phyloP scores from a whole-genome alignment of 2,888 invertebrate genomes.

The Cryptosula pallasiana region DNA sequence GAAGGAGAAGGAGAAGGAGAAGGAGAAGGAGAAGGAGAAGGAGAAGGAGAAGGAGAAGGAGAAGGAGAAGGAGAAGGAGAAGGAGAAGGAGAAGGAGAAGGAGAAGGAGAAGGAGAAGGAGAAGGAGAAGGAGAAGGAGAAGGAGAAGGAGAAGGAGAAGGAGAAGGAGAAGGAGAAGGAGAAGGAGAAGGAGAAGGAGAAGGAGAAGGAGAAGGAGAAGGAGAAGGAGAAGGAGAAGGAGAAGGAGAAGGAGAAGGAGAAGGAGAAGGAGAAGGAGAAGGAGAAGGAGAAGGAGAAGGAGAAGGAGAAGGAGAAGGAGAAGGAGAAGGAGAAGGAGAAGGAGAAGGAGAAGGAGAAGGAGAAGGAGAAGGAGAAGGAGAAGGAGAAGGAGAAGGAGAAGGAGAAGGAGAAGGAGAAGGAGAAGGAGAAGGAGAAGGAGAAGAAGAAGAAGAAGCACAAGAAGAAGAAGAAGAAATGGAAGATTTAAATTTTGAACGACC shows the following conservation, averaged over 20 bases:
- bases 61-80: slow-evolving; percentile 1
- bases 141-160: not conserved
- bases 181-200: not conserved
- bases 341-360: not conserved
- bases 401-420: slow-evolving; percentile 10
- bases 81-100: not conserved
- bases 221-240: not conserved
- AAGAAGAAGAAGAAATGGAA: too few species aligned
- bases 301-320: slow-evolving; percentile 3
- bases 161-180: not conserved
- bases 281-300: not conserved
- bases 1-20: too few species aligned
- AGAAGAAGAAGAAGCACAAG: too few species aligned
- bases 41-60: too few species aligned
- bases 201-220: too few species aligned
- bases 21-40: too few species aligned
- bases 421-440: too few species aligned
- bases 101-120: not conserved
- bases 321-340: too few species aligned
- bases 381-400: slow-evolving; percentile 3
- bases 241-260: slow-evolving; percentile 3
- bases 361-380: slow-evolving; percentile 10
- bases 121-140: not conserved
- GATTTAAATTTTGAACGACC: too few species aligned
- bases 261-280: too few species aligned